These are phyloP conservation scores for Xiphydria camelus DNA, from an alignment of 2,888 invertebrate species.

Conservation along the genomic window DNA sequence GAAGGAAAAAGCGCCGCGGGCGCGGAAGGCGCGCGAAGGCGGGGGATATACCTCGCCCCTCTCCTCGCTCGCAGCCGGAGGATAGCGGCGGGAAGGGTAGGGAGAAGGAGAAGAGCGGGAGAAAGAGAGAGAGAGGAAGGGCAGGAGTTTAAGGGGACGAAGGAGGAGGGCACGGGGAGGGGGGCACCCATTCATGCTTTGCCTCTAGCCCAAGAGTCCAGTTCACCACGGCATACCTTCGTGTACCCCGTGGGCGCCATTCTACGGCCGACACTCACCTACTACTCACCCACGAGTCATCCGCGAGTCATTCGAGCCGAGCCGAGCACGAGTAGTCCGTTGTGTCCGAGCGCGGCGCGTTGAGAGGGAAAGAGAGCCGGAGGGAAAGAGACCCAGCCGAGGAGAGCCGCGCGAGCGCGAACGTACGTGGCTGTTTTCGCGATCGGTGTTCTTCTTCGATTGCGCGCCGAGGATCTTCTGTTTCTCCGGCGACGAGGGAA, in stretches of 20 bases:
- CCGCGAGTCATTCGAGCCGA: constrained; percentile 30
- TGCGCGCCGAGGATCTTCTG: no score
- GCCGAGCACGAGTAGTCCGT: constrained; percentile 13
- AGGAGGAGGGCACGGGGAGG: constrained; percentile 19
- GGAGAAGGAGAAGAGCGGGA: constrained; percentile 20
- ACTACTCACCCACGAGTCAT: constrained; percentile 36
- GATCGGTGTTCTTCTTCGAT: no score
- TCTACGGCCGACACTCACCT: constrained; percentile 42
- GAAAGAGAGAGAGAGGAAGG: constrained; percentile 21
- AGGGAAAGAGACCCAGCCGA: no score
- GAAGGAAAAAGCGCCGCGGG: constrained; percentile 24
- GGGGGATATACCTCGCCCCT: constrained; percentile 1
- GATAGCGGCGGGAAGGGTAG: constrained; percentile 18
- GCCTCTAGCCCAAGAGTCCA: constrained; percentile 53
- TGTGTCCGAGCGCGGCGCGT: not conserved
- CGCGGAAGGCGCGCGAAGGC: constrained; percentile 20
- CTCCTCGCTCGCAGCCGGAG: constrained; percentile 12
- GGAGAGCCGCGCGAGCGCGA: no score
- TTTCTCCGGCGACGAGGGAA: no score
- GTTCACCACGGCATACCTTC: constrained; percentile 52
- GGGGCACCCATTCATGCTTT: constrained; percentile 56
- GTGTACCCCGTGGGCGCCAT: constrained; percentile 48
- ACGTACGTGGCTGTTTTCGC: no score
- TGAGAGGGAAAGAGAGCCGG: no score
- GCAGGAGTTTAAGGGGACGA: constrained; percentile 8